These are phyloP conservation scores for Meloidogyne exigua DNA, from an alignment of 1,140 invertebrate species.

Conservation along the genomic window DNA sequence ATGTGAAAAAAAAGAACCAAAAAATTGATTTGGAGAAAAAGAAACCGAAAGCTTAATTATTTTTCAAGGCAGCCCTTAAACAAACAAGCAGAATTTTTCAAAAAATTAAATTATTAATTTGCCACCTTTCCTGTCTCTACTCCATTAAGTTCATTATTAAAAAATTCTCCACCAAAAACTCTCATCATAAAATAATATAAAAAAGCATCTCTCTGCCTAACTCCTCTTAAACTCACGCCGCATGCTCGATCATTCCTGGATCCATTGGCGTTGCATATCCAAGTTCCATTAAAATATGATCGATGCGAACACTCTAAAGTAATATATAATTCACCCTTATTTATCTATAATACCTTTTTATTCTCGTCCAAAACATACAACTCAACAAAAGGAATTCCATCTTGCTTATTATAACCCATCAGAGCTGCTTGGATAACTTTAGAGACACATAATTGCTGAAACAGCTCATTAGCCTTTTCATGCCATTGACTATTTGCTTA, in stretches of 20 bases:
- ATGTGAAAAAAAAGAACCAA: not conserved
- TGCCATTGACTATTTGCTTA: constrained; percentile 40
- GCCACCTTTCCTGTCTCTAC: not conserved
- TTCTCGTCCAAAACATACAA: constrained; percentile 43
- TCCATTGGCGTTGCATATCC: constrained; percentile 43
- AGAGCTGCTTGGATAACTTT: constrained; percentile 50
- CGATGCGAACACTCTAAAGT: constrained; percentile 46
- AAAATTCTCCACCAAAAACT: not conserved
- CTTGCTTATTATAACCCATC: constrained; percentile 42
- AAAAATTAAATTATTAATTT: not conserved
- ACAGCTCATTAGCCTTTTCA: constrained; percentile 51
- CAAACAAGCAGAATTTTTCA: no score
- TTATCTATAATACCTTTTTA: constrained; percentile 41
- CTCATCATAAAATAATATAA: not conserved
- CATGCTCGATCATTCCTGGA: constrained; percentile 36
- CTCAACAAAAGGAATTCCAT: constrained; percentile 47
- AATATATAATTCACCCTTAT: not conserved
- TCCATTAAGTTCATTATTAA: not conserved
- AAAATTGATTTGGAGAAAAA: not conserved
- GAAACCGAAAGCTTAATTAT: not conserved
- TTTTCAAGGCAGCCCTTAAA: not conserved
- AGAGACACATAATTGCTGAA: constrained; percentile 39
- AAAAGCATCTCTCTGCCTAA: not conserved
- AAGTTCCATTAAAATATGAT: constrained; percentile 43
- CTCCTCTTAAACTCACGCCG: not conserved